These are phyloP conservation scores for Embidobia sp. DNA, from an alignment of 2,888 invertebrate genomes.

Conservation along the genomic window DNA sequence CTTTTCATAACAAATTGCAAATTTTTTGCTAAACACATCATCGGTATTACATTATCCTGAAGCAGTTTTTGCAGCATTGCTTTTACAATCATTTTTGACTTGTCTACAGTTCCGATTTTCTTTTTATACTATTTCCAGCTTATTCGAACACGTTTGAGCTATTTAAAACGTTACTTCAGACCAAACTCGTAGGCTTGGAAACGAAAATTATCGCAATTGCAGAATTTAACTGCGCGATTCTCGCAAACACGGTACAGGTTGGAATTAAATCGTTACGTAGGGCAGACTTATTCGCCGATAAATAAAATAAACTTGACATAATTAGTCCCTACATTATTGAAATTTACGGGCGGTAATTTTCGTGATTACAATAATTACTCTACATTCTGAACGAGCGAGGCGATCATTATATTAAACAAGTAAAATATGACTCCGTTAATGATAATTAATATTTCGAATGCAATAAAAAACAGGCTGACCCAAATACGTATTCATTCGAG, in stretches of 20 bases:
- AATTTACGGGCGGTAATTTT: slow-evolving; percentile 46
- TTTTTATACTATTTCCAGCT: too few species aligned
- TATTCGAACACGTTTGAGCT: too few species aligned
- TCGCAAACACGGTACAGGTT: neutral
- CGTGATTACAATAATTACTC: slow-evolving; percentile 59
- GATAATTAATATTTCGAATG: slow-evolving; percentile 64
- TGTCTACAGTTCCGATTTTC: too few species aligned
- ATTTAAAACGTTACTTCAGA: too few species aligned
- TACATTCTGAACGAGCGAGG: slow-evolving; percentile 36
- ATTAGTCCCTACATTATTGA: slow-evolving; percentile 52
- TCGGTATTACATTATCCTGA: too few species aligned
- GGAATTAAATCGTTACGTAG: slow-evolving; percentile 29
- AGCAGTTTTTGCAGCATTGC: too few species aligned
- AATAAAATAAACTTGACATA: slow-evolving; percentile 60
- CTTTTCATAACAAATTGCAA: too few species aligned
- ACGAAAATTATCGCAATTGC: too few species aligned
- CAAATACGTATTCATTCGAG: slow-evolving; percentile 42
- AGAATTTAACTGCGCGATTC: too few species aligned
- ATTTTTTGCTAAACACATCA: too few species aligned
- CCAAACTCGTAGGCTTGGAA: too few species aligned
- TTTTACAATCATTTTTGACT: too few species aligned
- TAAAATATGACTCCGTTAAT: slow-evolving; percentile 63
- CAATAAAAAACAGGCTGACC: slow-evolving; percentile 57
- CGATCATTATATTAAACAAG: slow-evolving; percentile 58
- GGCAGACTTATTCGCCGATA: slow-evolving; percentile 37